Base-by-base conservation (phyloP, 2,797 vertebrate genomes). In the Thalassophryne amazonica region DNA sequence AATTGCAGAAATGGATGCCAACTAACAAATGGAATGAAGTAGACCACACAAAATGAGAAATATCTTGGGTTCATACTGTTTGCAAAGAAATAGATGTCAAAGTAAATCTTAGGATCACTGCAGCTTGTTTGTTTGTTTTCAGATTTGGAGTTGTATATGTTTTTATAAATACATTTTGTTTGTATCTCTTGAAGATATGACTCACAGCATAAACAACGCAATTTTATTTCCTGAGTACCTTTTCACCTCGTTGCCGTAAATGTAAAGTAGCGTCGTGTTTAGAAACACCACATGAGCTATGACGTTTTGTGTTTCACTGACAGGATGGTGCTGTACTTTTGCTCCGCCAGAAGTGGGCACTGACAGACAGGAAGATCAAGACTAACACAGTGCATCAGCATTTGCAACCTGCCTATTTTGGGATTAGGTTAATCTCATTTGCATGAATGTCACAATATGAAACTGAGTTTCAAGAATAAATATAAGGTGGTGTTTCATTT, bases 161-260 rank as follows among this genome's bases (percentile, higher is more conserved):
- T 75, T 78, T 78, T 80, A 80, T 43, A 37, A 57, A 47, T 46
- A 24, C 52, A 35, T 65, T 58, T 52, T 61, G 52, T 57, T 57
- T 73, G 28, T 76, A 75, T 76, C 46, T 73, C 49, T 73, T 60
- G 57, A 66, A 74, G 61, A 74, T 68, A 71, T 72, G 34, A 54
- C 17, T 43, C 8, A 46, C 35, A 57, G 48, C 18, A 71, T 68
- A 57, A 69, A 73, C 11, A 53, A 30, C 28, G 7, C 19, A 66
- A 51, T 61, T 74, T 73, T 75, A 16, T 52, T 33, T 38, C 20
- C 30, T 12, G 15, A 46, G 28, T 58, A 22, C 57, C n/a, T 33
- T 11, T 17, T 10, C 7, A 14, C 11, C 17, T 23, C 4, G 6
- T 11, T 13, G 20, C 24, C 21, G n/a, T 0, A 7, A 43, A 17